phyloP scores from a whole-genome alignment of 1,140 invertebrate genomes.

The Popillia japonica region DNA sequence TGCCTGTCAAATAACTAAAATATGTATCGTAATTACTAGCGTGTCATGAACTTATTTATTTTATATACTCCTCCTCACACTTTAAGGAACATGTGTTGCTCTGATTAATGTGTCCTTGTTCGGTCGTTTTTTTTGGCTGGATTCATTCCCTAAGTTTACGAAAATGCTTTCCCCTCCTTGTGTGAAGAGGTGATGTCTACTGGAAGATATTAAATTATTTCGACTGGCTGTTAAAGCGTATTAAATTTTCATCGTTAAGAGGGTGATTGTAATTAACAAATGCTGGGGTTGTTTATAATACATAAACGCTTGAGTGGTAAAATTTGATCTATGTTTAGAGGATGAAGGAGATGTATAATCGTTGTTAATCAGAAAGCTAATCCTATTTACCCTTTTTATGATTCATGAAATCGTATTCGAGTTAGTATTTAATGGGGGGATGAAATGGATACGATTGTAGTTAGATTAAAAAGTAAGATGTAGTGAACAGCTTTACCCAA shows the following conservation, averaged over 20 bases:
- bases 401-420: too few relatives aligned
- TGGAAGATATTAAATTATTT: slow-evolving; percentile 12
- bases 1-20: neutral
- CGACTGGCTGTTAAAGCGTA: neutral
- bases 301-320: slow-evolving; percentile 10
- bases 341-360: neutral
- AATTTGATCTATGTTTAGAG: neutral
- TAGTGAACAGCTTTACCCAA: too few relatives aligned
- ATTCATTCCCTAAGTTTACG: neutral
- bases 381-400: too few relatives aligned
- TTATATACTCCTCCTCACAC: slow-evolving; percentile 13
- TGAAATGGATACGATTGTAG: too few relatives aligned
- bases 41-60: slow-evolving; percentile 3
- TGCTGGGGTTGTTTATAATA: neutral
- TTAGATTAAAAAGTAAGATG: too few relatives aligned
- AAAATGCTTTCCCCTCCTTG: neutral
- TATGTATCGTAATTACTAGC: slow-evolving; percentile 11
- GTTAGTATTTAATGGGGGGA: too few relatives aligned
- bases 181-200: neutral
- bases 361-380: too few relatives aligned
- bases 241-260: slow-evolving; percentile 3
- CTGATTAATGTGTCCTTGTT: neutral
- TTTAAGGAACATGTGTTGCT: neutral
- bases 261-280: neutral
- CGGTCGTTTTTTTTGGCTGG: neutral